Conservation (phyloP, 1,140 invertebrate genomes). For the Arion vulgaris region DNA sequence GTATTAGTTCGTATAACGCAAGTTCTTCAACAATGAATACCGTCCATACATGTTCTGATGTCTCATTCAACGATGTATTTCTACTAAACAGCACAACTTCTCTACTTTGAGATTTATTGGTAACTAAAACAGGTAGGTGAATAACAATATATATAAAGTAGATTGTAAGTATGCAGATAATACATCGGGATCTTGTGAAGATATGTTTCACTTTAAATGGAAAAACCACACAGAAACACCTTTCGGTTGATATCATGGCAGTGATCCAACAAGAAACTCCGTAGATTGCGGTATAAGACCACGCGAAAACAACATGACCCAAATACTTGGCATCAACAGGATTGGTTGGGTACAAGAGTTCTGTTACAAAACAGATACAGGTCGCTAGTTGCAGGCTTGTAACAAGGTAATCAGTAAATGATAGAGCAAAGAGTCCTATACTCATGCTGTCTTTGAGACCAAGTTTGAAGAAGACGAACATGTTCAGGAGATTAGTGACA, state of each 20-base stretch:
- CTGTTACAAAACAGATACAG: not conserved
- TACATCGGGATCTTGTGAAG: not conserved
- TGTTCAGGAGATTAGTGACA: not conserved
- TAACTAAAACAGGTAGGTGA: not conserved
- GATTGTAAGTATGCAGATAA: not conserved
- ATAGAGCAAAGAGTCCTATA: not conserved
- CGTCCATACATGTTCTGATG: not conserved
- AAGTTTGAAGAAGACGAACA: not conserved
- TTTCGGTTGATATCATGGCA: not conserved
- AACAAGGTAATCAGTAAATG: not conserved
- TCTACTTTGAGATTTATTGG: not conserved
- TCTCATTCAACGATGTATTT: not conserved
- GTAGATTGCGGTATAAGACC: not conserved
- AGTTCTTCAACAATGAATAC: not conserved
- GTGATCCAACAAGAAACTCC: not conserved
- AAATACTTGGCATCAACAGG: not conserved
- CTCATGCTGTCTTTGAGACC: constrained; percentile 6
- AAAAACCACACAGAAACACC: constrained; percentile 19
- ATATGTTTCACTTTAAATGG: constrained; percentile 17
- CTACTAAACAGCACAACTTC: not conserved
- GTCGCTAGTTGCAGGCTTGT: not conserved
- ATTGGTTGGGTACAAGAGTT: not conserved
- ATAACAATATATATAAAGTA: not conserved
- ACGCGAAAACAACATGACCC: not conserved
- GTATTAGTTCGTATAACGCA: not conserved